These are phyloP conservation scores for Formica selysi DNA, from an alignment of 1,140 invertebrate species.

Conservation along the genomic window DNA sequence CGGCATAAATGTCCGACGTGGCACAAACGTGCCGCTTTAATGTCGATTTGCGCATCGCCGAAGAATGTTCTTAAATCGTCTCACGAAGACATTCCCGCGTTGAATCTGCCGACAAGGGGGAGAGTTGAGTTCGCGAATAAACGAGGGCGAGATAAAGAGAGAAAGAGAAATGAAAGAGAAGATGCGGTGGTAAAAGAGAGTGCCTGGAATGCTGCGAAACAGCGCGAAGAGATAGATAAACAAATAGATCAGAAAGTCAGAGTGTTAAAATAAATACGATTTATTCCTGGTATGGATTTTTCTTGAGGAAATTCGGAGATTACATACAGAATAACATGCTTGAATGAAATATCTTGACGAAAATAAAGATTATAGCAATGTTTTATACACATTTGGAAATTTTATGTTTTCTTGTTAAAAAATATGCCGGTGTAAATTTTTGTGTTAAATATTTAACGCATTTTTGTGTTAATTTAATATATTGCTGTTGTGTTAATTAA, in stretches of 20 bases:
- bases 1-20: conserved; percentile 24
- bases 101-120: conserved; percentile 5
- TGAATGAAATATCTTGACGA: background rate
- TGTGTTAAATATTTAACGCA: no score
- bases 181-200: background rate
- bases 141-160: background rate
- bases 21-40: conserved; percentile 1
- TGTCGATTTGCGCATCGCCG: conserved; percentile 57
- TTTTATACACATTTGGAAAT: no score
- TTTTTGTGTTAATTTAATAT: no score
- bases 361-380: background rate
- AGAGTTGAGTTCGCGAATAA: background rate
- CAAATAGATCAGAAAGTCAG: background rate
- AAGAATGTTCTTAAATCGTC: conserved; percentile 58
- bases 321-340: background rate
- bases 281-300: background rate
- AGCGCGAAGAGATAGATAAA: background rate
- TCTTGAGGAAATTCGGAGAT: background rate
- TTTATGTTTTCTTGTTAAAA: no score
- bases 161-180: background rate
- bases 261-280: conserved; percentile 11
- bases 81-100: conserved; percentile 43
- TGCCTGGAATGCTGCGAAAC: background rate
- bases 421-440: no score
- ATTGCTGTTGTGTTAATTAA: no score